Evolutionary conservation across 1,140 invertebrate genomes (phyloP).

Genomic region (Drosophila tropicalis): DNA sequence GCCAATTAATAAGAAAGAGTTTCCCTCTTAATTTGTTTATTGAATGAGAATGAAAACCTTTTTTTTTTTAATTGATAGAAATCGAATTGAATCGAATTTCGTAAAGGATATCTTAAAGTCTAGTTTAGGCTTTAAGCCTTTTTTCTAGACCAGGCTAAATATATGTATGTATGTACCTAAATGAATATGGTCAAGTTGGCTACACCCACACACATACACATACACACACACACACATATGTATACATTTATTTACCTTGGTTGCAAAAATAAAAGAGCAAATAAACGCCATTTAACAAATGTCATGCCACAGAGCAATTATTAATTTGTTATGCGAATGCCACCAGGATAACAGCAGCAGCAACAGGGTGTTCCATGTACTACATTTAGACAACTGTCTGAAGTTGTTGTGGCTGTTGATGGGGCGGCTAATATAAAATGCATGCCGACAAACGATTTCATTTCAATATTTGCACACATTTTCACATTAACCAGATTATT

Average conservation of each 20-base stretch:
- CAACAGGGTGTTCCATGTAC: slow-evolving; percentile 23
- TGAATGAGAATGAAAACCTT: too few species aligned
- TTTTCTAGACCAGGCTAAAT: too few species aligned
- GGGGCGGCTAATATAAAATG: background rate
- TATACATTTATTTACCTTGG: background rate
- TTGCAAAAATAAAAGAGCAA: background rate
- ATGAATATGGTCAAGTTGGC: too few species aligned
- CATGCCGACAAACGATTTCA: background rate
- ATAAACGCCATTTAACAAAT: background rate
- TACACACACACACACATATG: background rate
- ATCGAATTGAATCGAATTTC: too few species aligned
- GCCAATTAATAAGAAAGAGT: too few species aligned
- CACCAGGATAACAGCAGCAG: slow-evolving; percentile 7
- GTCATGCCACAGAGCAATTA: background rate
- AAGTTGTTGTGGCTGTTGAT: background rate
- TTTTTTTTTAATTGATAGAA: too few species aligned
- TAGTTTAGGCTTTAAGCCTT: too few species aligned
- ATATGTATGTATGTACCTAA: too few species aligned
- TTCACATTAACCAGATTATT: slow-evolving; percentile 10
- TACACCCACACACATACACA: too few species aligned
- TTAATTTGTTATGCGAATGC: background rate
- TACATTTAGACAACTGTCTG: background rate
- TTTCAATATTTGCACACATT: slow-evolving; percentile 1
- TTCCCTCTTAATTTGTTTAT: too few species aligned
- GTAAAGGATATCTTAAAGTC: too few species aligned